These are phyloP conservation scores for Halocynthia roretzi DNA, from an alignment of 23 tunicate genomes.

Conservation along the genomic window DNA sequence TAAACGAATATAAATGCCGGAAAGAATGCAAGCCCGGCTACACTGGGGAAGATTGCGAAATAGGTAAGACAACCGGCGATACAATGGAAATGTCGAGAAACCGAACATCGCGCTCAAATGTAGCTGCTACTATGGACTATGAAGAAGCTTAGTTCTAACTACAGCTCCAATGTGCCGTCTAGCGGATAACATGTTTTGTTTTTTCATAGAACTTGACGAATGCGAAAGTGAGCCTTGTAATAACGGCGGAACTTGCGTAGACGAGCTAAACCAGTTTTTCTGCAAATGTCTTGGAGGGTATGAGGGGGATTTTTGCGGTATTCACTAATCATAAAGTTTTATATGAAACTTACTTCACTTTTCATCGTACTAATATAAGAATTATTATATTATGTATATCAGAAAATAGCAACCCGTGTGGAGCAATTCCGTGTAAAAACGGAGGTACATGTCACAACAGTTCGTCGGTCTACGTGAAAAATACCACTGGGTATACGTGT, in stretches of 20 bases:
- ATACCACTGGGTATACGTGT: conserved; percentile 48
- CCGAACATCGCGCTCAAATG: not conserved
- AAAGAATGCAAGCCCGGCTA: conserved; percentile 76
- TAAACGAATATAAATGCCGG: conserved; percentile 69
- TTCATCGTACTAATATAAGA: not conserved
- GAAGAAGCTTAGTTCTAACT: too few species aligned
- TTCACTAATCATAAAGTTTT: not conserved
- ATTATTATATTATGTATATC: not conserved
- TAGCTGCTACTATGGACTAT: too few species aligned
- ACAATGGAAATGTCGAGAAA: not conserved
- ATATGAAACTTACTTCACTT: not conserved
- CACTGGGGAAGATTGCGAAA: conserved; percentile 77
- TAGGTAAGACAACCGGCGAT: conserved; percentile 29
- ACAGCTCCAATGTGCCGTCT: not conserved
- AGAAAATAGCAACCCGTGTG: conserved; percentile 58
- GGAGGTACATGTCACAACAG: conserved; percentile 49
- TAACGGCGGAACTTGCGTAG: conserved; percentile 75
- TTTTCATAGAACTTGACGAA: conserved; percentile 67
- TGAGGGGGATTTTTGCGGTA: conserved; percentile 59
- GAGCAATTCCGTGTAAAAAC: conserved; percentile 74
- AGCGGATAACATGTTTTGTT: not conserved
- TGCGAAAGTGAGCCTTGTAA: conserved; percentile 87
- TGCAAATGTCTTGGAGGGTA: conserved; percentile 60
- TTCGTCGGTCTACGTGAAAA: conserved; percentile 3
- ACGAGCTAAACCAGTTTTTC: conserved; percentile 21